These are phyloP conservation scores for Aurelia sp. DNA, from an alignment of 30 jellyfish, hydroid and myxozoan species.

Conservation along the genomic window DNA sequence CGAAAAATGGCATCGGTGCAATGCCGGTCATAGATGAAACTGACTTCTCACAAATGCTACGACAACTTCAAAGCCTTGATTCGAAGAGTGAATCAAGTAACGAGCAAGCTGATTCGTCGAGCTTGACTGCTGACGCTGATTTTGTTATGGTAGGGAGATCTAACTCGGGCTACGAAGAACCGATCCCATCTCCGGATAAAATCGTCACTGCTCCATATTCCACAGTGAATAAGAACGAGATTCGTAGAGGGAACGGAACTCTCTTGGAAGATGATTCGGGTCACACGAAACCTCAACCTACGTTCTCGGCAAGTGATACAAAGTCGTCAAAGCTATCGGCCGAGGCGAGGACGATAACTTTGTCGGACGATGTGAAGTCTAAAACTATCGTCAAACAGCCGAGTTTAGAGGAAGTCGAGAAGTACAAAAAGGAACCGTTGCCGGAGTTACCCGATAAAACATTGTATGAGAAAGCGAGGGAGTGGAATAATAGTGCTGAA, in stretches of 20 bases:
- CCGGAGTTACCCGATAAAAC: slow-evolving; percentile 61
- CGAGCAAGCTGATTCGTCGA: background rate
- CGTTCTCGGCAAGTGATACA: background rate
- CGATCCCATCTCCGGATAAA: slow-evolving; percentile 37
- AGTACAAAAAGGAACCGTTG: slow-evolving; percentile 42
- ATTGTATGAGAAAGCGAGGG: slow-evolving; percentile 49
- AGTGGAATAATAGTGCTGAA: slow-evolving; percentile 34
- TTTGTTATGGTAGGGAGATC: slow-evolving; percentile 47
- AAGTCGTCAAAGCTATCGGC: background rate
- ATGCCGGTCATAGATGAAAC: slow-evolving; percentile 52
- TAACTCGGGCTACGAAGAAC: slow-evolving; percentile 61
- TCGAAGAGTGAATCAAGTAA: background rate
- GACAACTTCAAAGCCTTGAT: slow-evolving; percentile 49
- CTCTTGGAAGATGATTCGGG: background rate
- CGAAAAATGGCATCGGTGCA: slow-evolving; percentile 39
- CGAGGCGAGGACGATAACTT: background rate
- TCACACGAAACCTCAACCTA: background rate
- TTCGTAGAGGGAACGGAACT: background rate
- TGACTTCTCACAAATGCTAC: slow-evolving; percentile 48
- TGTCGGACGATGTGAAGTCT: background rate
- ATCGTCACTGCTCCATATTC: slow-evolving; percentile 62
- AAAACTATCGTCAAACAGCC: slow-evolving; percentile 8
- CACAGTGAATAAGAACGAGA: slow-evolving; percentile 31
- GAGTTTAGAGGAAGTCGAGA: background rate
- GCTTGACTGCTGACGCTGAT: background rate